phyloP scores from a whole-genome alignment of 1,140 invertebrate species.

The Cherax quadricarinatus region DNA sequence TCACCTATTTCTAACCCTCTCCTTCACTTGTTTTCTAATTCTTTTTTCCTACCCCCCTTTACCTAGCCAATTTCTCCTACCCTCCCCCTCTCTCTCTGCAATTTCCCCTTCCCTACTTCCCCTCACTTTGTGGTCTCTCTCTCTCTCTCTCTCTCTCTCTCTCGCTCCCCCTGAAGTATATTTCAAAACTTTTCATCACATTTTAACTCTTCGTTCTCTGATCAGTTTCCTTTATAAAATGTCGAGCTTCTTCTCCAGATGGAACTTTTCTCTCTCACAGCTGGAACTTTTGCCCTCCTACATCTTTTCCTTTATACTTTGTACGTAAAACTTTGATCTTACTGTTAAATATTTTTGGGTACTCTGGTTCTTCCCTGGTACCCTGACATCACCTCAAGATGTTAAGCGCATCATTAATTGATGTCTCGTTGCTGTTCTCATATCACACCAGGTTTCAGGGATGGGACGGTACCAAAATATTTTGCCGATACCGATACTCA shows the following conservation, averaged over 20 bases:
- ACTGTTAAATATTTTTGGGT: too few relatives aligned
- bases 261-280: neutral
- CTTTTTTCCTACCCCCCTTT: neutral
- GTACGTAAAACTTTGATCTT: neutral
- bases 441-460: too few relatives aligned
- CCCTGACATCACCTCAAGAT: too few relatives aligned
- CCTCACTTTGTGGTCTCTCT: neutral
- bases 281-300: neutral
- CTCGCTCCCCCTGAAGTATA: neutral
- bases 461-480: too few relatives aligned
- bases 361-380: too few relatives aligned
- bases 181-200: too few relatives aligned
- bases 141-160: constrained; percentile 23
- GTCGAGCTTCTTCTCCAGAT: too few relatives aligned
- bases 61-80: neutral
- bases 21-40: constrained; percentile 6
- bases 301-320: neutral
- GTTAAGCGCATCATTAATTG: too few relatives aligned
- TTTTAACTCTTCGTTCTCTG: too few relatives aligned
- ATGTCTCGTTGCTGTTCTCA: too few relatives aligned
- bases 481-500: too few relatives aligned
- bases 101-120: neutral
- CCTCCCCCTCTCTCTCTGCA: neutral
- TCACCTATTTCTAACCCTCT: constrained; percentile 2
- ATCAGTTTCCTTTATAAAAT: too few relatives aligned